Base-by-base conservation (phyloP, 2,113 vertebrate species). In the Eulemur rufifrons region DNA sequence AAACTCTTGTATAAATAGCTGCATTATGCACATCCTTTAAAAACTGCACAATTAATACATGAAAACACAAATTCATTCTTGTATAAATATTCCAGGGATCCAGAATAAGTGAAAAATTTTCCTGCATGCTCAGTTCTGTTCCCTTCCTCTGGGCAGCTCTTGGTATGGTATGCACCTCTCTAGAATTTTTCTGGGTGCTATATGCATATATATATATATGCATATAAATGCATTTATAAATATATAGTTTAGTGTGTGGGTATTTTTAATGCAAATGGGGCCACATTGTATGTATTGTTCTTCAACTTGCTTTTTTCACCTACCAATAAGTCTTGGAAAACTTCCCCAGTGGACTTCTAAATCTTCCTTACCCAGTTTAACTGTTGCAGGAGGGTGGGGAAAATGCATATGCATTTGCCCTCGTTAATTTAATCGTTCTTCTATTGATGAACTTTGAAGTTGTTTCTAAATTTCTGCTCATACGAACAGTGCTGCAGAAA, bases 101-200 rank as follows among this genome's bases (percentile, higher is more conserved):
- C n/a, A 89, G 92, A 77, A 95, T 86, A 39, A 88, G 23, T 50
- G 66, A 84, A 85, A 68, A 81, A n/a, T 54, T 59, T 92, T 73
- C 21, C 68, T 32, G 32, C 39, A 77, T 8, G 42, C 25, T 77
- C 64, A 61, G 1, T 66, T 84, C 21, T 66, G 42, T 25, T 29
- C 8, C n/a, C 13, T 32, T 74, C 37, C 76, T 45, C 52, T 47
- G 29, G 80, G 68, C 21, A 32, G 18, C 17, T 73, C 13, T 69
- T 7, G 9, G 54, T 37, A 15, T 71, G 42, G 82, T 3, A 20
- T 4, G 32, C 12, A 87, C 23, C 23, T 56, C 15, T 85, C 76
- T 73, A 47, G 50, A 59, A 45, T 68, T 89, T 82, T 91, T 64
- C 81, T 54, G 29, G 21, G 59, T 80, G 25, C 81, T 87, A n/a